phyloP scores from a whole-genome alignment of 30 jellyfish, hydroid and myxozoan species.

The Euphysa ruthae region DNA sequence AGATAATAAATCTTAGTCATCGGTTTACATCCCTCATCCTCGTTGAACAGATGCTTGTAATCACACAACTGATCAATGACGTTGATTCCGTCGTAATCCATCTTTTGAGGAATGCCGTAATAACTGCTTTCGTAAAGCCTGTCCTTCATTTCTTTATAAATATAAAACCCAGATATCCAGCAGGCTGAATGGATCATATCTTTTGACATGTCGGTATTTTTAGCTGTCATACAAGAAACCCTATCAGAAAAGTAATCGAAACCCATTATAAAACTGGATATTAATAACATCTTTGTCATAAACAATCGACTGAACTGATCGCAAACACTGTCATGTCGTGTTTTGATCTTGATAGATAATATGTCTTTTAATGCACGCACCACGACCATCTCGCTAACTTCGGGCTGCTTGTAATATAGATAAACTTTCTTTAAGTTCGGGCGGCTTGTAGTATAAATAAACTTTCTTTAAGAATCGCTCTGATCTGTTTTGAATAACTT shows the following conservation, averaged over 20 bases:
- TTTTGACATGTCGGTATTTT: background rate
- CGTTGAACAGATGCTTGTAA: background rate
- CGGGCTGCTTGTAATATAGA: no score
- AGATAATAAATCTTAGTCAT: constrained; percentile 31
- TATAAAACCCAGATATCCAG: constrained; percentile 35
- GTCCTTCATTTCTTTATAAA: constrained; percentile 22
- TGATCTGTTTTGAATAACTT: no score
- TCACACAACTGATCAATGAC: background rate
- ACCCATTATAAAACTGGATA: constrained; percentile 23
- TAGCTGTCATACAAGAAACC: constrained; percentile 6
- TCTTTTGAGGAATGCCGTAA: constrained; percentile 12
- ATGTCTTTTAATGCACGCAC: constrained; percentile 38
- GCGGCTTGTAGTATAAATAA: no score
- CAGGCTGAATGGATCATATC: constrained; percentile 33
- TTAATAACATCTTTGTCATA: constrained; percentile 29
- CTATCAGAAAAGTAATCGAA: constrained; percentile 28
- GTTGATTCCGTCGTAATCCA: constrained; percentile 2
- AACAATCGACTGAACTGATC: constrained; percentile 37
- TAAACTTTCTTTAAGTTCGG: no score
- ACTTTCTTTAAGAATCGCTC: no score
- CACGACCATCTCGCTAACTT: constrained; percentile 9
- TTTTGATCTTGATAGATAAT: constrained; percentile 11
- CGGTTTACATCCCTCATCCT: background rate
- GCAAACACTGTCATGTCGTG: constrained; percentile 19
- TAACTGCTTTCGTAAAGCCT: constrained; percentile 15